A percentile compares a stretch with the other conserved stretches of the same genome.
These are phyloP conservation scores for Stichodactyla helianthus DNA, from an alignment of 64 coral and sea anemone species.

Conservation along the genomic window DNA sequence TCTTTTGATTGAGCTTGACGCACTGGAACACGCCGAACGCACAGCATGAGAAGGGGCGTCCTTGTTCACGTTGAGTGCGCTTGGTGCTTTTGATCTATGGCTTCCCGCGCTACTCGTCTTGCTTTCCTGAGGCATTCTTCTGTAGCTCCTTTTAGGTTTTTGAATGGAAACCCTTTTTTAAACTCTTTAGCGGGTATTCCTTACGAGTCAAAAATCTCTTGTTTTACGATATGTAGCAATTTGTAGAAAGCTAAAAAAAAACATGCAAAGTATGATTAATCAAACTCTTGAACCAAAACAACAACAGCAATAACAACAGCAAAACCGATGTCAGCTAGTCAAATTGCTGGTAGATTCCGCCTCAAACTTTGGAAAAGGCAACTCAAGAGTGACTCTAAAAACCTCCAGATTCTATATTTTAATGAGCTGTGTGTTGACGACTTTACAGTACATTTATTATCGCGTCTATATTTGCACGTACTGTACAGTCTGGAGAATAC, in stretches of 20 bases:
- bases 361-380: no score
- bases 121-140: not conserved
- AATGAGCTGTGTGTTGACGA: no score
- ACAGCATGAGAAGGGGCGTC: not conserved
- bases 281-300: not conserved
- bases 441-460: no score
- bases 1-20: constrained; percentile 64
- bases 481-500: no score
- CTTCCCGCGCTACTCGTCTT: not conserved
- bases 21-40: constrained; percentile 67
- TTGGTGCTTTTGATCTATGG: not conserved
- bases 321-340: not conserved
- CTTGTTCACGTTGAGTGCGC: not conserved
- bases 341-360: not conserved
- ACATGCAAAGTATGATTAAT: not conserved
- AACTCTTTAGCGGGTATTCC: no score
- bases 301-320: not conserved
- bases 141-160: not conserved
- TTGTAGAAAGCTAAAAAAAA: not conserved
- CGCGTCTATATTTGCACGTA: no score
- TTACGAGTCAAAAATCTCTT: no score
- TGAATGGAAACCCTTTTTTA: not conserved
- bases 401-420: no score
- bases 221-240: no score
- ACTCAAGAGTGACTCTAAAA: no score